A percentile compares a stretch with the other conserved stretches of the same genome.
Evolutionary conservation across 2,888 invertebrate genomes (phyloP).

Genomic region (Furcula furcula): DNA sequence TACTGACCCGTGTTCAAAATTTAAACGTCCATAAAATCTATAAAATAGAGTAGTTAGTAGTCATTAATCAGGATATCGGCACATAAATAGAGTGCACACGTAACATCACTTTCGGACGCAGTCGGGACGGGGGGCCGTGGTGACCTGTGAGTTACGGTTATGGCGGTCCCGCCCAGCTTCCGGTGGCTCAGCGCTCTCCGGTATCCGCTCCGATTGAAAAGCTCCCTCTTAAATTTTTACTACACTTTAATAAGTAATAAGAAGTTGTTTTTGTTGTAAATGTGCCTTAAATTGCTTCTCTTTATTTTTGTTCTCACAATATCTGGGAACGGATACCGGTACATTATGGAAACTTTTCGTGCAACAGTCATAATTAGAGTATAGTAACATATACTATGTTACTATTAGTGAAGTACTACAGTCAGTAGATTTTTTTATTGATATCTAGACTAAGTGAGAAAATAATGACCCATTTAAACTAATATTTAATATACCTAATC

Average conservation of each 20-base stretch:
- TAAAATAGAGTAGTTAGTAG: constrained; percentile 45
- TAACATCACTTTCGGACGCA: constrained; percentile 52
- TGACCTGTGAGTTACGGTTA: constrained; percentile 62
- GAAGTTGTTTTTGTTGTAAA: constrained; percentile 3
- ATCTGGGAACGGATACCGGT: too few relatives aligned
- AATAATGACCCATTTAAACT: too few relatives aligned
- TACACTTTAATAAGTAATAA: constrained; percentile 34
- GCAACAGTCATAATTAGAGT: too few relatives aligned
- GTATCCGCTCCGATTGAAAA: constrained; percentile 48
- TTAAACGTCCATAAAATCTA: constrained; percentile 21
- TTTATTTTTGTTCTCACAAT: too few relatives aligned
- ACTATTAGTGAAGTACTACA: too few relatives aligned
- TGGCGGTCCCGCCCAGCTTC: constrained; percentile 44
- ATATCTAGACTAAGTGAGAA: too few relatives aligned
- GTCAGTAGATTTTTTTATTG: too few relatives aligned
- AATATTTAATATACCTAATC: too few relatives aligned
- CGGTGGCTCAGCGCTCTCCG: constrained; percentile 42
- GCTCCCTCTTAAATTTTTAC: constrained; percentile 27
- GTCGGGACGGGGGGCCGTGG: constrained; percentile 34
- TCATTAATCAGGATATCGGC: constrained; percentile 48
- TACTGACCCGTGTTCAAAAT: constrained; percentile 4
- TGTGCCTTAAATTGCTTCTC: not conserved
- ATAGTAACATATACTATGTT: too few relatives aligned
- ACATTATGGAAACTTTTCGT: too few relatives aligned
- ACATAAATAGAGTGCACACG: constrained; percentile 55